These are phyloP conservation scores for Olivierus martensii DNA, from an alignment of 1,140 invertebrate genomes.

Conservation along the genomic window DNA sequence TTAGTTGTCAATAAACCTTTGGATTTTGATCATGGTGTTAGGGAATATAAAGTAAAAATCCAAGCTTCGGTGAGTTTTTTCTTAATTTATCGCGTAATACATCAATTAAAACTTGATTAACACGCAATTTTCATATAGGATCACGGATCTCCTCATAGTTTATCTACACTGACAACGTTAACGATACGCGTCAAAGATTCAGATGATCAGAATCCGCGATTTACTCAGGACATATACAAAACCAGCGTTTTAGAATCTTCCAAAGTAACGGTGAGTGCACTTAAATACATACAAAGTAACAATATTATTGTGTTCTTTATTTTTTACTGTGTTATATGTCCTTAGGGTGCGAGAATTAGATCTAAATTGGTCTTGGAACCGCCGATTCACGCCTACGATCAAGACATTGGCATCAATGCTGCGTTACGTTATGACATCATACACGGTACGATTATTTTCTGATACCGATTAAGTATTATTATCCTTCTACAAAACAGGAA, in stretches of 20 bases:
- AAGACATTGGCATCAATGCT: constrained; percentile 26
- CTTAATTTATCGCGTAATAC: background rate
- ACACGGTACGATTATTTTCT: constrained; percentile 18
- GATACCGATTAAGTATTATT: too few species aligned
- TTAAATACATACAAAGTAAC: too few species aligned
- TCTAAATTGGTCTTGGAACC: constrained; percentile 49
- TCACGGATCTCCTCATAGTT: constrained; percentile 24
- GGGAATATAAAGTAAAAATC: constrained; percentile 54
- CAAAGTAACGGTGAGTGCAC: constrained; percentile 20
- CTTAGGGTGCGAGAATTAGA: constrained; percentile 47
- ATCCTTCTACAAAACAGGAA: too few species aligned
- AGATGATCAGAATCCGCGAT: constrained; percentile 76
- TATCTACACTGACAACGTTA: constrained; percentile 45
- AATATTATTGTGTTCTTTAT: too few species aligned
- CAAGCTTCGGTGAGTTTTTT: constrained; percentile 57
- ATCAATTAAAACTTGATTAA: background rate
- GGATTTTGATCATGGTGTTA: constrained; percentile 64
- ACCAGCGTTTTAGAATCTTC: constrained; percentile 55
- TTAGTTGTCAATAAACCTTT: constrained; percentile 53
- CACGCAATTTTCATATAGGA: constrained; percentile 17
- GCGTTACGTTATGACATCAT: constrained; percentile 24
- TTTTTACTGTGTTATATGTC: background rate
- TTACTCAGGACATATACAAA: constrained; percentile 59
- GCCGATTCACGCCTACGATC: constrained; percentile 48
- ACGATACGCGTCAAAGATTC: constrained; percentile 64